Base-by-base conservation (phyloP, 2,113 vertebrate genomes). In the Drymodes brunneopygia region DNA sequence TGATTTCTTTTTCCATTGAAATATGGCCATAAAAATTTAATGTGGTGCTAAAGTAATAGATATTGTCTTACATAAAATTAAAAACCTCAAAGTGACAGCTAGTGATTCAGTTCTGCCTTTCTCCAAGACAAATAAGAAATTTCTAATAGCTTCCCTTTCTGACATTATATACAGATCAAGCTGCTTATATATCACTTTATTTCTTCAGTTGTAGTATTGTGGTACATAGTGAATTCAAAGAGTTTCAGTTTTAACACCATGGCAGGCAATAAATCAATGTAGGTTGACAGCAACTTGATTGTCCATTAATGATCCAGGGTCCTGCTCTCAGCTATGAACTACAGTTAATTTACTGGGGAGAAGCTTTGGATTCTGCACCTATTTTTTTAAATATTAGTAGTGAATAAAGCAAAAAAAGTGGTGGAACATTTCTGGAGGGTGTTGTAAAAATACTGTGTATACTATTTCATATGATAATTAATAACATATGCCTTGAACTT, bases 1-100 rank as follows among this genome's bases (percentile, higher is more conserved):
- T 38, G 38, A 57, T 92, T 74, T 57, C 11, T 64, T 60, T 72
- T 96, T 89, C 70, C n/a, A 86, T 61, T 10, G 38, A 88, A 94
- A n/a, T n/a, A n/a, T n/a, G n/a, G n/a, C n/a, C n/a, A n/a, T n/a
- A n/a, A n/a, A 19, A 81, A 84, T 21, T 53, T 9, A 89, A 86
- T 28, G 58, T 17, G 44, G 7, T 72, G 21, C 60, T 57, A 94
- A 86, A 17, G 48, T 61, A 78, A 88, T 21, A 88, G 15, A 88
- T 64, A 86, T 17, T 92, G n/a, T 9, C 10, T 44, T 87, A 75
- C 67, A 50, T 57, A 73, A 81, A 27, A 84, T 85, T 86, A 73
- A 90, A 67, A 78, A 81, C 44, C 12, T 81, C 38, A 24, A 38
- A 88, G 48, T 24, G 71, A 48, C 36, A 90, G 50, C 5, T 86